phyloP scores from a whole-genome alignment of 2,888 invertebrate genomes.

The Mesorhabditis belari region DNA sequence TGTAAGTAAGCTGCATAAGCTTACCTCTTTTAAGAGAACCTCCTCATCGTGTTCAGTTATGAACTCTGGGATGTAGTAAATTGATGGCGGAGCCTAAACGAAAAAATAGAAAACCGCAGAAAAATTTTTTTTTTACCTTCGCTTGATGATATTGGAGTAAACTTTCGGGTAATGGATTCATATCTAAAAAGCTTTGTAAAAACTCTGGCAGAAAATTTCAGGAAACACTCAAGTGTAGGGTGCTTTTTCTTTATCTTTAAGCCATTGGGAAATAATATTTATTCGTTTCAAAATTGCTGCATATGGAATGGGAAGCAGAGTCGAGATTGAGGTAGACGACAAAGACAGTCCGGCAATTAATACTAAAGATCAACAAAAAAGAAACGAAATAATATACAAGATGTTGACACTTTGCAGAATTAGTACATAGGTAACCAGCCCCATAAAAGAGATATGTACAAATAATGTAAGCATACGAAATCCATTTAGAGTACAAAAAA shows the following conservation, averaged over 20 bases:
- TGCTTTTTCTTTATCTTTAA: background rate
- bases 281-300: background rate
- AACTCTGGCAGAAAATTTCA: background rate
- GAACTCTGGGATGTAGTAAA: conserved; percentile 48
- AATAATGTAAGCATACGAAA: too few species aligned
- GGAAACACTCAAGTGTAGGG: background rate
- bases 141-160: too few species aligned
- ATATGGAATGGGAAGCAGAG: too few species aligned
- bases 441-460: background rate
- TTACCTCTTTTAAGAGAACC: conserved; percentile 33
- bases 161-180: too few species aligned
- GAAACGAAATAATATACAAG: too few species aligned
- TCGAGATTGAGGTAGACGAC: too few species aligned
- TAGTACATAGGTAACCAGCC: too few species aligned
- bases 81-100: conserved; percentile 31
- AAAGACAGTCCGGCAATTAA: background rate
- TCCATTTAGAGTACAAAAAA: too few species aligned
- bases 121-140: too few species aligned
- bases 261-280: background rate
- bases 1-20: background rate
- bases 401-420: too few species aligned
- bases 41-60: conserved; percentile 55
- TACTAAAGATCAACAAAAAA: too few species aligned
- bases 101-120: background rate
- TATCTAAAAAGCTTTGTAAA: too few species aligned